Conservation (phyloP, 35 echinoderm and acorn worm species). For the Nesometra sesokonis region DNA sequence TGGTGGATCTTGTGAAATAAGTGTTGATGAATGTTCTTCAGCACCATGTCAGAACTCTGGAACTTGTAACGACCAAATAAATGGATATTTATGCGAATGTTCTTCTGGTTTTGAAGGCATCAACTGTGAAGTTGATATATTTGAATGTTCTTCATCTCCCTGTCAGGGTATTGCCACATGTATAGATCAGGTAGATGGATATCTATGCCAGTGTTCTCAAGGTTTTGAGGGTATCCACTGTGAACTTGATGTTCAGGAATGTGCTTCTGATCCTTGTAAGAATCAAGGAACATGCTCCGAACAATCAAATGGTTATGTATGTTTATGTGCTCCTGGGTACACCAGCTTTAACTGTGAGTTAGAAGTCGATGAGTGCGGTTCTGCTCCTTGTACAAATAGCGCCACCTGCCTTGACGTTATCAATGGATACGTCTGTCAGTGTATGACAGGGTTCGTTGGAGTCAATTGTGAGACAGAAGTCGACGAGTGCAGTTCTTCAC, state of each 20-base stretch:
- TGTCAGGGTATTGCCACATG: neutral
- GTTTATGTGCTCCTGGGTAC: too few relatives aligned
- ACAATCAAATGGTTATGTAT: too few relatives aligned
- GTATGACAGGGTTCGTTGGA: neutral
- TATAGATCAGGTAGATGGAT: too few relatives aligned
- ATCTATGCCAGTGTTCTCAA: too few relatives aligned
- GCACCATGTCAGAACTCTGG: neutral
- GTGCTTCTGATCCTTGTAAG: too few relatives aligned
- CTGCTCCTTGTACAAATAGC: neutral
- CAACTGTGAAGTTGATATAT: neutral
- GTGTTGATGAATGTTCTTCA: neutral
- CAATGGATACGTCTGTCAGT: neutral
- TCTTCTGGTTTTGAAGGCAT: neutral
- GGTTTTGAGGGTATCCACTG: too few relatives aligned
- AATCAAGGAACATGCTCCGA: too few relatives aligned
- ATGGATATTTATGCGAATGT: neutral
- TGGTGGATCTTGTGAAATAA: neutral
- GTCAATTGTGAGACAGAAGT: neutral
- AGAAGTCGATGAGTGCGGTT: neutral
- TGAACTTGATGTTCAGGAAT: too few relatives aligned
- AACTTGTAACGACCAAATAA: neutral
- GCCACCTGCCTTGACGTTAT: neutral
- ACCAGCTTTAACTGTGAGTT: too few relatives aligned
- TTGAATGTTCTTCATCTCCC: neutral
- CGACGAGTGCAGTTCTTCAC: neutral